Evolutionary conservation across 2,797 vertebrate species (phyloP).

Genomic region (Lagocephalus sceleratus): DNA sequence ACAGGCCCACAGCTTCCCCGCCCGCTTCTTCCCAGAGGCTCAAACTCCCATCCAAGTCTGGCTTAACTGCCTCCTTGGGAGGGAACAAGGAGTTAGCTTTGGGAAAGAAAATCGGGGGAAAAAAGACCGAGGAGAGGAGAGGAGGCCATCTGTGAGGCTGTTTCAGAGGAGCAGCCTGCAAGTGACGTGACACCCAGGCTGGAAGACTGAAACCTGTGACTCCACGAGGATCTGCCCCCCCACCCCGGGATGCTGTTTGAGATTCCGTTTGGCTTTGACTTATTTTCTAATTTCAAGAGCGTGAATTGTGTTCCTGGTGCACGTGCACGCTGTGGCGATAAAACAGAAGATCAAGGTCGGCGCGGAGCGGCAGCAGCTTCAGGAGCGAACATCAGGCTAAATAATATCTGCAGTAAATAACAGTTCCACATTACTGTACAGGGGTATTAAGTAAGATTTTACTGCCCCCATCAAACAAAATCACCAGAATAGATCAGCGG

Average conservation of each 20-base stretch:
- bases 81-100: conserved; percentile 15
- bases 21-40: conserved; percentile 27
- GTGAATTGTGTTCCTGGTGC: neutral
- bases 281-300: conserved; percentile 1
- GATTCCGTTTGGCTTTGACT: neutral
- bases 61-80: conserved; percentile 26
- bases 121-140: conserved; percentile 9
- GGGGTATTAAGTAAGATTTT: conserved; percentile 62
- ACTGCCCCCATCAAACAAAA: conserved; percentile 47
- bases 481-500: conserved; percentile 60
- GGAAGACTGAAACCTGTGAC: neutral
- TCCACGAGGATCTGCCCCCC: neutral
- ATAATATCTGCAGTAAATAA: conserved; percentile 60
- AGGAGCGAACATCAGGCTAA: conserved; percentile 42
- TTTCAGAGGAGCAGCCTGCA: neutral
- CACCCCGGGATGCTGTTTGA: neutral
- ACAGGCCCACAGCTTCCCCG: conserved; percentile 10
- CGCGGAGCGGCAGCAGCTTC: conserved; percentile 30
- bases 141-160: conserved; percentile 4
- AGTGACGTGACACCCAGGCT: neutral
- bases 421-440: conserved; percentile 50
- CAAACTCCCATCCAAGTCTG: conserved; percentile 21
- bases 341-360: conserved; percentile 36
- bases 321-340: conserved; percentile 14
- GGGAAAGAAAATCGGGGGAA: no score